Evolutionary conservation across 1,140 invertebrate genomes (phyloP).

Genomic region (Drosophila asahinai): DNA sequence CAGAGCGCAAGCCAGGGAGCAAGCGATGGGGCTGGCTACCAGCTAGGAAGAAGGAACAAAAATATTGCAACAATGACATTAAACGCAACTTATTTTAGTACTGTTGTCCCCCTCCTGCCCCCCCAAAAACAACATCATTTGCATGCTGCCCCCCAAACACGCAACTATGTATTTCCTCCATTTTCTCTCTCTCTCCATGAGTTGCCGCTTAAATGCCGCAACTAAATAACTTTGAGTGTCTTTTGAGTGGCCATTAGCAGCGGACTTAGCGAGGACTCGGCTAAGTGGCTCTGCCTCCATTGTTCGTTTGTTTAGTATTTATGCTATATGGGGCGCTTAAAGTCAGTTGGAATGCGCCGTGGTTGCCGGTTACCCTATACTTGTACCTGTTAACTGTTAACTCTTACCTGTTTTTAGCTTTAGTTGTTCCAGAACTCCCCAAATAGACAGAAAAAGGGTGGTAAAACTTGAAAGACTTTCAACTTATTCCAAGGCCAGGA

Average conservation of each 20-base stretch:
- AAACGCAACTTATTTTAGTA: conserved; percentile 78
- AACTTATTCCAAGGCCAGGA: too few relatives aligned
- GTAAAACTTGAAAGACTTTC: neutral
- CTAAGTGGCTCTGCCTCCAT: conserved; percentile 64
- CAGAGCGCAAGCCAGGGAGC: neutral
- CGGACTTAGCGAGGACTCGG: conserved; percentile 55
- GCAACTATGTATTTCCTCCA: conserved; percentile 60
- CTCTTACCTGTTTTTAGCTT: neutral
- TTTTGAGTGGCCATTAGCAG: conserved; percentile 81
- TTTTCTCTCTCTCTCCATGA: neutral
- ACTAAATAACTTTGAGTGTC: conserved; percentile 81
- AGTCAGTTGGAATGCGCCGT: conserved; percentile 2
- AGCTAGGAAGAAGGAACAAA: conserved; percentile 49
- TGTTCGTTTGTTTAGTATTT: conserved; percentile 40
- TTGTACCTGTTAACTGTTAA: neutral
- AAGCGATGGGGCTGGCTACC: neutral
- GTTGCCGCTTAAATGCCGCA: conserved; percentile 75
- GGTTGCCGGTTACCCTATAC: neutral
- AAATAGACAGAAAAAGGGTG: neutral
- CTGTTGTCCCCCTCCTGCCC: neutral
- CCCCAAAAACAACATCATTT: conserved; percentile 45
- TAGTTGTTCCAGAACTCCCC: neutral
- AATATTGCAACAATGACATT: conserved; percentile 83
- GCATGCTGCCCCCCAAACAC: conserved; percentile 56
- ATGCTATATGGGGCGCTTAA: conserved; percentile 13